phyloP scores from a whole-genome alignment of 2,113 vertebrate species.

The Aptenodytes patagonicus region DNA sequence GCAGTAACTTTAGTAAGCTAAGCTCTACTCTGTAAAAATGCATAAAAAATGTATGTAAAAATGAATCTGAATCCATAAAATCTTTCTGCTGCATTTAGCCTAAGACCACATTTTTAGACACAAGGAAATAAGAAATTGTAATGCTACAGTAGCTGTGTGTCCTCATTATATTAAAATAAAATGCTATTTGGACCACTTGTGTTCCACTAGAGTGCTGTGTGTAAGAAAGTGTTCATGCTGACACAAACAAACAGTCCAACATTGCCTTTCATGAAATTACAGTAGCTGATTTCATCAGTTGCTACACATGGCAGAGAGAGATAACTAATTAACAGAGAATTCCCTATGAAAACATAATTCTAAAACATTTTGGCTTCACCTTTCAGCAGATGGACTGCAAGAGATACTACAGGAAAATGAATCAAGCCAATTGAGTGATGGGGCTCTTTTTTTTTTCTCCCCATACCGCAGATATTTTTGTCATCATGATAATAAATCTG shows the following conservation, averaged over 20 bases:
- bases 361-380: conserved; percentile 67
- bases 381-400: conserved; percentile 68
- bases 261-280: conserved; percentile 55
- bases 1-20: not conserved
- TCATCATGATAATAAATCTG: conserved; percentile 7
- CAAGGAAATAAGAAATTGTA: not conserved
- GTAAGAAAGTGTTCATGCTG: conserved; percentile 28
- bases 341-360: conserved; percentile 71
- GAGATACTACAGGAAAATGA: conserved; percentile 41
- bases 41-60: not conserved
- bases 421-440: conserved; percentile 31
- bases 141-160: not conserved
- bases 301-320: conserved; percentile 64
- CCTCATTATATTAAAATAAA: conserved; percentile 11
- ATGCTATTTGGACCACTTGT: conserved; percentile 2
- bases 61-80: not conserved
- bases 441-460: not conserved
- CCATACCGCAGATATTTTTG: not conserved
- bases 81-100: not conserved
- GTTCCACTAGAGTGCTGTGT: not conserved
- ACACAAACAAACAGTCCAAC: conserved; percentile 15
- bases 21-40: not conserved
- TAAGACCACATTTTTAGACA: not conserved
- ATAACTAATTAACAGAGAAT: conserved; percentile 68
- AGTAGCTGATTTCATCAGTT: conserved; percentile 56